These are phyloP conservation scores for Cheilosia vulpina DNA, from an alignment of 2,888 invertebrate genomes.

Conservation along the genomic window DNA sequence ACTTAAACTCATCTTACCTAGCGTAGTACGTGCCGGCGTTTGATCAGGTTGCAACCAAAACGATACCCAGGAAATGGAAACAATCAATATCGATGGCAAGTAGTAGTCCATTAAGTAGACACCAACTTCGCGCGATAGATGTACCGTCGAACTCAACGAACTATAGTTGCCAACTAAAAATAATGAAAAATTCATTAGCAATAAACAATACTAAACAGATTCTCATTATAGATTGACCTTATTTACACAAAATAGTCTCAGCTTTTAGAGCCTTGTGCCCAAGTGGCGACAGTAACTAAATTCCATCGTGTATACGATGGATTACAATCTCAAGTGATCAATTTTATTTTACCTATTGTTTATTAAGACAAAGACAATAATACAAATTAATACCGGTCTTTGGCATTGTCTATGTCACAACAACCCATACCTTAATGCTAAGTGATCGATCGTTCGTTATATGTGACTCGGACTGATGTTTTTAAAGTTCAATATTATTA, in stretches of 20 bases:
- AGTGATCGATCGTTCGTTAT: neutral
- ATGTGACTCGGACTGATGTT: neutral
- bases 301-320: neutral
- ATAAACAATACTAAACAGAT: neutral
- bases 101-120: slow-evolving; percentile 95
- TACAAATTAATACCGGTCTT: neutral
- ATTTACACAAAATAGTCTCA: neutral
- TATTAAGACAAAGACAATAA: slow-evolving; percentile 3
- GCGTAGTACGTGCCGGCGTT: slow-evolving; percentile 91
- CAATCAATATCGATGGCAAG: slow-evolving; percentile 93
- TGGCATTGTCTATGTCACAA: neutral
- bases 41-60: slow-evolving; percentile 95
- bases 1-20: slow-evolving; percentile 85
- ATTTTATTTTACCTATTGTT: neutral
- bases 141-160: slow-evolving; percentile 90
- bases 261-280: neutral
- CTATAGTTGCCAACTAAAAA: slow-evolving; percentile 92
- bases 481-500: neutral
- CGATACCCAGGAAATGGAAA: slow-evolving; percentile 94
- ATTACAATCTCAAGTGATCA: neutral
- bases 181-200: too few species aligned
- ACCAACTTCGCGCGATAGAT: slow-evolving; percentile 91
- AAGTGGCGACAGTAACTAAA: neutral
- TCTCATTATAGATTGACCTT: slow-evolving; percentile 20
- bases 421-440: neutral